Evolutionary conservation across 2,888 invertebrate species (phyloP).

Genomic region (Ochropleura leucogaster): DNA sequence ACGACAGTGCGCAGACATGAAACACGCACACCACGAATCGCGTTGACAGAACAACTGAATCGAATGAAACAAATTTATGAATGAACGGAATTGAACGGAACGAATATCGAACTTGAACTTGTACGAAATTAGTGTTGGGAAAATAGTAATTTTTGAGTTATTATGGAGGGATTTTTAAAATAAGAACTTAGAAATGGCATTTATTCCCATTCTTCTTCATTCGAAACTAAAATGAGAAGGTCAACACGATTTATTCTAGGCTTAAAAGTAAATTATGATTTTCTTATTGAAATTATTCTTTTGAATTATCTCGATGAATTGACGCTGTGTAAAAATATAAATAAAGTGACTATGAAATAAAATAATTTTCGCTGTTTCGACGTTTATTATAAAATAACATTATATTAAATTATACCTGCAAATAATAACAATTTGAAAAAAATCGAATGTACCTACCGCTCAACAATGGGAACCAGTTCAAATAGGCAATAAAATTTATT

Average conservation of each 20-base stretch:
- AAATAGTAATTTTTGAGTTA: background rate
- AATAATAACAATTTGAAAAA: conserved; percentile 4
- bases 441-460: background rate
- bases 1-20: conserved; percentile 27
- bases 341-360: background rate
- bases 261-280: background rate
- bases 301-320: background rate
- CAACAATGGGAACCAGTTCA: background rate
- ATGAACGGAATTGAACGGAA: conserved; percentile 9
- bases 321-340: background rate
- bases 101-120: conserved; percentile 6
- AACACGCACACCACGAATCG: background rate
- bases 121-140: conserved; percentile 17
- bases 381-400: conserved; percentile 19
- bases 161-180: background rate
- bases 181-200: background rate
- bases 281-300: background rate
- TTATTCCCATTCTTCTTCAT: background rate
- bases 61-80: conserved; percentile 25
- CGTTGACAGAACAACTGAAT: conserved; percentile 55
- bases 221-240: background rate
- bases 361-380: background rate
- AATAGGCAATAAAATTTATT: background rate
- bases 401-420: background rate
- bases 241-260: background rate